phyloP scores from a whole-genome alignment of 2,888 invertebrate genomes.

The Scrobipalpa atriplicella region DNA sequence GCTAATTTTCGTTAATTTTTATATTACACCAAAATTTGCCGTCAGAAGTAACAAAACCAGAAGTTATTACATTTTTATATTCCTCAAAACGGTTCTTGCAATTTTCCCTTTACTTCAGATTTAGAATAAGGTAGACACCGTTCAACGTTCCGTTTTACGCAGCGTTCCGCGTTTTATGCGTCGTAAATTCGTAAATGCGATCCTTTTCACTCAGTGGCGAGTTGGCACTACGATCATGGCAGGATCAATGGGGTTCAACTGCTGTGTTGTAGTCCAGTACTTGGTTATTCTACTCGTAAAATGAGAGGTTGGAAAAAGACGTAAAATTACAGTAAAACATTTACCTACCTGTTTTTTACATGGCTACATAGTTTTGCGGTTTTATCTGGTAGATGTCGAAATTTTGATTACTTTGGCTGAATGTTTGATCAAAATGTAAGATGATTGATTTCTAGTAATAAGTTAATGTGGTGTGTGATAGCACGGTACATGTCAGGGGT shows the following conservation, averaged over 20 bases:
- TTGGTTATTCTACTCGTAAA: neutral
- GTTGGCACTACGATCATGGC: neutral
- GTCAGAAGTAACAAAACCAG: neutral
- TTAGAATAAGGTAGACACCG: too few relatives aligned
- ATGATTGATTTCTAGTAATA: too few relatives aligned
- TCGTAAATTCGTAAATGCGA: constrained; percentile 11
- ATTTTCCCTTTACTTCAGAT: too few relatives aligned
- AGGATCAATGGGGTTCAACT: neutral
- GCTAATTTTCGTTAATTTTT: neutral
- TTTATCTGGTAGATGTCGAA: too few relatives aligned
- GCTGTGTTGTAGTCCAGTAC: neutral
- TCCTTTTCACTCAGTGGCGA: neutral
- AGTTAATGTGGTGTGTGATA: too few relatives aligned
- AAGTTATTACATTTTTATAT: constrained; percentile 5
- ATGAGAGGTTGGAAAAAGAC: neutral
- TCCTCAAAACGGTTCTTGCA: neutral
- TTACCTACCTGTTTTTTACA: neutral
- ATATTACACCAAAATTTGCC: neutral
- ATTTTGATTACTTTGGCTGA: too few relatives aligned
- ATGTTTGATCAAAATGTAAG: too few relatives aligned
- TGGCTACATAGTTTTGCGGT: too few relatives aligned
- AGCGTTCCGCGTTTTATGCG: constrained; percentile 8
- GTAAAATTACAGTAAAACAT: neutral
- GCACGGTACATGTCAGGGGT: too few relatives aligned
- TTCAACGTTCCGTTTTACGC: constrained; percentile 2